Evolutionary conservation across 2,888 invertebrate genomes (phyloP), one percentile per base, ranked within the genome.

Genomic region (Pecten maximus): DNA sequence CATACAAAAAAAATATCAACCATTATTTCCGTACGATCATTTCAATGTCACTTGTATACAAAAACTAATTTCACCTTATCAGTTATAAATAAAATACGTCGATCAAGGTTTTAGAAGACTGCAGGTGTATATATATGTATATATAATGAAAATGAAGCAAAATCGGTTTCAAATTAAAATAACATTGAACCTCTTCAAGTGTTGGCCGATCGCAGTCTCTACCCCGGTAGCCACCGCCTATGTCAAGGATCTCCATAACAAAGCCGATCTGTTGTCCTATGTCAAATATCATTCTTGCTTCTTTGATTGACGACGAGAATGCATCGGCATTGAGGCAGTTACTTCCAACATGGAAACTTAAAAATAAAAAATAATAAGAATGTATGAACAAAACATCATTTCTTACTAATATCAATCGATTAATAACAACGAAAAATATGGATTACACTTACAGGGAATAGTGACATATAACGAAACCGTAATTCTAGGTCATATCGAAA

Each of bases 301-400:
- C 74, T 35, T 74, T 74, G 28, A 74, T 74, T 10, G 74, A 28
- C 10, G 74, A 10, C 8, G 74, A 6, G 35, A 35, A 74, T 15
- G 74, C 74, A 28, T 74, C 74, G 74, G 74, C 8, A 74, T 35
- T 74, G 35, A 74, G 28, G 35, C 74, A 74, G 74, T 74, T 74
- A 35, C 74, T 74, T 28, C 74, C 74, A 10, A 74, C 74, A 74
- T 74, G 74, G 35, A 74, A 74, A 74, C 74, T 74, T 12, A 74
- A 74, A 74, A 19, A 28, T 3, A 0, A 28, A 3, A 28, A 3
- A n/a, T 2, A 60, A 15, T 28, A 28, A 23, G 23, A 23, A 60
- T 60, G 6, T 2, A 23, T 23, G 8, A 0, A n/a, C 2, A 60
- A n/a, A n/a, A 1, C 6, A 60, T 60, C 6, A 23, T 3, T 60